Base-by-base conservation (phyloP, 2,888 invertebrate genomes). In the Drosophila fungiperda region DNA sequence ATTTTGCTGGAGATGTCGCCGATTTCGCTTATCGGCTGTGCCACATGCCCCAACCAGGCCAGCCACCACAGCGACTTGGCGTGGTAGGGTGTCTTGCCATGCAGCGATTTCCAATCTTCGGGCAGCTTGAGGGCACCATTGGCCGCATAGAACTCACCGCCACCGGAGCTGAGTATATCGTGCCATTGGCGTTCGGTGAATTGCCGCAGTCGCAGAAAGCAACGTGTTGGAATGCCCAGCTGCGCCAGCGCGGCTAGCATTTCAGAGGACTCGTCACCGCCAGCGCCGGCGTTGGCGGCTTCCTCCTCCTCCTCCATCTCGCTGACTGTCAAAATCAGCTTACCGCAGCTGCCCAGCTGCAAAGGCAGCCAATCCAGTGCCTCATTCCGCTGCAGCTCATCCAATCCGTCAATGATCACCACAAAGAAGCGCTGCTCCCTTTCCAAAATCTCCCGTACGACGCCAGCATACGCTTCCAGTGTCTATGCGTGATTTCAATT, bases 321-420 rank as follows among this genome's bases (percentile, higher is more conserved):
- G 38, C 91, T 90, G 60, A 92, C 70, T 6, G 97, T 96, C 83
- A 97, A 93, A 68, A 98, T 95, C 86, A 98, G 93, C 93, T 97
- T 97, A 59, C 96, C 95, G 90, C 96, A 95, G 63, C 95, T 94
- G 6, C 97, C 97, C 76, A 97, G 93, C 57, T 95, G 94, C 61
- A 94, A 94, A 8, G 97, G 97, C 79, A 98, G 94, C 98, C 98
- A 98, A 73, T 95, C 94, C 42, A 96, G 94, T 89, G 95, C 93
- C 0, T 80, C 80, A 55, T 90, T 90, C 17, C 79, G 69, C 50
- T 91, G 73, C 64, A 93, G 94, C 91, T 95, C 95, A 90, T 96
- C 96, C 50, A 97, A 94, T 0, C 97, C 97, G 90, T 97, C 97
- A 79, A 98, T 94, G 58, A 97, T 94, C 75, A 98, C 94, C 60